Conservation (phyloP, 2,797 vertebrate species). For the Numenius phaeopus region DNA sequence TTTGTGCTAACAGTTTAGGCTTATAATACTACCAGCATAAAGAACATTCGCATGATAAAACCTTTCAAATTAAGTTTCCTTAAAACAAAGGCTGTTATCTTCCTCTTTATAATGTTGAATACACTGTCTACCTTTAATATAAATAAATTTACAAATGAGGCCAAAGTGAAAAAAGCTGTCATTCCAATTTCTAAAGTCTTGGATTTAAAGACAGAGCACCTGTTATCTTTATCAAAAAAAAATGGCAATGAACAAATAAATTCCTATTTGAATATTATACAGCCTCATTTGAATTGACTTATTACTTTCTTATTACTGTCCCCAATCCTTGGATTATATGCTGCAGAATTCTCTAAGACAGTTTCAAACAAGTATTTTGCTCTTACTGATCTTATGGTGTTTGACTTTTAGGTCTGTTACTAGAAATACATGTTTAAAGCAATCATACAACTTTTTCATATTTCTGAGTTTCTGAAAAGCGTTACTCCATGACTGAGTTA, state of each 20-base stretch:
- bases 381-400: background rate
- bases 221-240: background rate
- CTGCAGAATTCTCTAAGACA: background rate
- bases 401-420: background rate
- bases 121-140: background rate
- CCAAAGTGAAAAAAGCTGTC: background rate
- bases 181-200: background rate
- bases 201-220: background rate
- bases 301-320: background rate
- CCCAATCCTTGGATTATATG: background rate
- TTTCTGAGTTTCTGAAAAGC: slow-evolving; percentile 10
- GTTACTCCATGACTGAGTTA: background rate
- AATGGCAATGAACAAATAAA: background rate
- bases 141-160: background rate
- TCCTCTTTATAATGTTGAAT: background rate
- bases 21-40: background rate
- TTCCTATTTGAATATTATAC: background rate
- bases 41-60: background rate
- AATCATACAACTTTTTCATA: background rate
- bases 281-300: background rate
- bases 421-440: background rate
- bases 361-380: background rate
- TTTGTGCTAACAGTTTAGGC: background rate
- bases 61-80: background rate
- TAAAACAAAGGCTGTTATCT: background rate